Evolutionary conservation across 2,113 vertebrate genomes (phyloP).

Genomic region (Junco hyemalis): DNA sequence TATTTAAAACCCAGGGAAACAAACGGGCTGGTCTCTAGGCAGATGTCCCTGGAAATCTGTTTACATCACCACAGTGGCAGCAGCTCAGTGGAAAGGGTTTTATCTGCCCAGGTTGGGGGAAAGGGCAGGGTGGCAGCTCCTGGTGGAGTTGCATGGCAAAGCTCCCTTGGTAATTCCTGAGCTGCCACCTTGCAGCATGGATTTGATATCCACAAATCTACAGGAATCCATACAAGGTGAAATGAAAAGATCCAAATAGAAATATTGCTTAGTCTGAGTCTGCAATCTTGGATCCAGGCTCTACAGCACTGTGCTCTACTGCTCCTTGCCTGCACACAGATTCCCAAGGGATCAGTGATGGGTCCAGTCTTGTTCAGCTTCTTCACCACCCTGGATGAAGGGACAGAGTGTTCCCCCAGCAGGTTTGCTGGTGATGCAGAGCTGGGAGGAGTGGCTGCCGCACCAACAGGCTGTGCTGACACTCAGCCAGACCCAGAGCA

Average conservation of each 20-base stretch:
- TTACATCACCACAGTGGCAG: neutral
- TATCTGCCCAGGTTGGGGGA: neutral
- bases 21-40: conserved; percentile 27
- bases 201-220: neutral
- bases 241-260: neutral
- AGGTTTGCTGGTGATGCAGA: neutral
- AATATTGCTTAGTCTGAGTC: neutral
- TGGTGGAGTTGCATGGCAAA: neutral
- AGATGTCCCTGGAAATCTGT: conserved; percentile 36
- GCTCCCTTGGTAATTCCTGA: neutral
- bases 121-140: neutral
- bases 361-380: neutral
- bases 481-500: neutral
- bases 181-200: neutral
- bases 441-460: neutral
- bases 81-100: neutral
- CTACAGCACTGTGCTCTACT: neutral
- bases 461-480: neutral
- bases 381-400: neutral
- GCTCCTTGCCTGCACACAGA: neutral
- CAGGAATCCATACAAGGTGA: neutral
- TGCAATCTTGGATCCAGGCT: fast-evolving
- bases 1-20: conserved; percentile 41
- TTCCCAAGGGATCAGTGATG: neutral
- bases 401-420: neutral